Evolutionary conservation across 2,888 invertebrate genomes (phyloP).

Genomic region (Bibio marci): DNA sequence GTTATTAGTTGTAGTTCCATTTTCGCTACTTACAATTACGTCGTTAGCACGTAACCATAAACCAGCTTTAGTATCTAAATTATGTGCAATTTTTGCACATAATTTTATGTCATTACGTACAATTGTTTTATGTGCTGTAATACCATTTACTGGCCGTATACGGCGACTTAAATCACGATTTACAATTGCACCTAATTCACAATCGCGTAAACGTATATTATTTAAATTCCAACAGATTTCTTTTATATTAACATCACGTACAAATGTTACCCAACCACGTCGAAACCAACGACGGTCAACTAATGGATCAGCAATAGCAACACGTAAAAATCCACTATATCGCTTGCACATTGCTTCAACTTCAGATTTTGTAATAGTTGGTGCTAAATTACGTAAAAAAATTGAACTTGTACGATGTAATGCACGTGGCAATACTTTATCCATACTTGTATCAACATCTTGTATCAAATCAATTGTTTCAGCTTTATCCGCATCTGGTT

Average conservation of each 20-base stretch:
- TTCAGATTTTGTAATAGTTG: slow-evolving; percentile 90
- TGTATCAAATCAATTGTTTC: slow-evolving; percentile 31
- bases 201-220: slow-evolving; percentile 73
- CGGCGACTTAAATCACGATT: slow-evolving; percentile 91
- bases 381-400: slow-evolving; percentile 88
- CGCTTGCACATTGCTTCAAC: slow-evolving; percentile 89
- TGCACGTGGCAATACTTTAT: slow-evolving; percentile 38
- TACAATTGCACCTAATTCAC: slow-evolving; percentile 59
- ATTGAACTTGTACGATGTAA: slow-evolving; percentile 94
- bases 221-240: slow-evolving; percentile 99
- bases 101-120: slow-evolving; percentile 83
- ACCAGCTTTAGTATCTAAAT: slow-evolving; percentile 68
- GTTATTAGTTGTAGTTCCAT: neutral
- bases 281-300: slow-evolving; percentile 93
- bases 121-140: slow-evolving; percentile 75
- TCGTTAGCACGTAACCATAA: slow-evolving; percentile 57
- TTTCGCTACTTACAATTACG: slow-evolving; percentile 22
- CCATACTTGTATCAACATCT: slow-evolving; percentile 24
- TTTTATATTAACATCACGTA: slow-evolving; percentile 92
- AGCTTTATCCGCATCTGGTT: slow-evolving; percentile 14
- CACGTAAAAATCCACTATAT: slow-evolving; percentile 84
- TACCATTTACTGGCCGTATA: slow-evolving; percentile 79
- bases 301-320: slow-evolving; percentile 92
- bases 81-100: slow-evolving; percentile 79
- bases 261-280: slow-evolving; percentile 96